Percentiles rank a stretch among this genome's conserved stretches.
Conservation (phyloP, 2,888 invertebrate genomes). For the Yponomeuta cagnagella region DNA sequence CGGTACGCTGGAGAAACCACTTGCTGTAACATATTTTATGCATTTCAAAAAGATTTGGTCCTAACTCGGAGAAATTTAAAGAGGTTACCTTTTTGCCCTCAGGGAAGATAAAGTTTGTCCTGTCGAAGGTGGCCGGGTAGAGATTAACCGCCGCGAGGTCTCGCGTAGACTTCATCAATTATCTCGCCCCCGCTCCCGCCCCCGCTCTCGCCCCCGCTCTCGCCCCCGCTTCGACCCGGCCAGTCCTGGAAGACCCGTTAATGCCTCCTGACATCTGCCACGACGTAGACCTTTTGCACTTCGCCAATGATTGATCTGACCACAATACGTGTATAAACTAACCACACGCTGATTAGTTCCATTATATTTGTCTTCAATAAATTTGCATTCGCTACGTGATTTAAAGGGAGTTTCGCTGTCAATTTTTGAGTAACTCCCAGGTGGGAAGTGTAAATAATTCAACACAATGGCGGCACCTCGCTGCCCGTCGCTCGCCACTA, state of each 20-base stretch:
- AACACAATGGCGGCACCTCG: slow-evolving; percentile 10
- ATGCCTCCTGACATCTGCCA: slow-evolving; percentile 35
- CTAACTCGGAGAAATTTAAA: slow-evolving; percentile 18
- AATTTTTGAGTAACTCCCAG: slow-evolving; percentile 6
- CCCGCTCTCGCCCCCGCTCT: slow-evolving; percentile 28
- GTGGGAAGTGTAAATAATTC: slow-evolving; percentile 9
- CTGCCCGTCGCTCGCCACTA: slow-evolving; percentile 9
- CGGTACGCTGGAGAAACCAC: neutral
- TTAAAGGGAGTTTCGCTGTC: neutral
- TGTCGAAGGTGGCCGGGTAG: slow-evolving; percentile 39
- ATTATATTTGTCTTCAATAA: neutral
- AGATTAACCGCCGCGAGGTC: slow-evolving; percentile 48
- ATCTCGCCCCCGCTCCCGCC: slow-evolving; percentile 35
- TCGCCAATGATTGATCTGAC: slow-evolving; percentile 35
- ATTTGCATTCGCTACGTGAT: slow-evolving; percentile 5
- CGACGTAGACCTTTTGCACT: slow-evolving; percentile 26
- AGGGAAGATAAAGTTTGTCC: slow-evolving; percentile 44
- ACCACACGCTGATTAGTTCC: slow-evolving; percentile 6
- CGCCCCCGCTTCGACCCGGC: slow-evolving; percentile 24
- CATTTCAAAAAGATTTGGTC: neutral
- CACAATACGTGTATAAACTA: slow-evolving; percentile 10
- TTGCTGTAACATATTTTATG: neutral
- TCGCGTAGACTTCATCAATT: slow-evolving; percentile 64
- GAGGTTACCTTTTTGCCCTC: slow-evolving; percentile 30
- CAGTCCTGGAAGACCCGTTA: slow-evolving; percentile 22